Conservation (phyloP, 2,797 vertebrate species). For the Leptodon cayanensis region DNA sequence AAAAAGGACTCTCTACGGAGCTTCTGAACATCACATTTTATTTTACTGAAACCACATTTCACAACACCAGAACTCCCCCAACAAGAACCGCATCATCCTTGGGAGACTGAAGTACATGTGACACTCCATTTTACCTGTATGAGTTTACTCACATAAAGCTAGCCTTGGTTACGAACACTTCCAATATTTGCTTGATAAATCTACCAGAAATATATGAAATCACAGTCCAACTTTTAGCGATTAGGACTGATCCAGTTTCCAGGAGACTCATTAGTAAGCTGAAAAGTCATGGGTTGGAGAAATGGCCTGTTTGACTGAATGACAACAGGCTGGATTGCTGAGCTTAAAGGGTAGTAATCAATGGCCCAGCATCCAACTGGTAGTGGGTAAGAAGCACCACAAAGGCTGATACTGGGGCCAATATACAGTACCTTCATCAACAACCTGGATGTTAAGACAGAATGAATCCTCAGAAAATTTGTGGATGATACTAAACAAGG, state of each 20-base stretch:
- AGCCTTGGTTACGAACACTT: neutral
- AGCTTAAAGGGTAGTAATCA: neutral
- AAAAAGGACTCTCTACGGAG: rapidly evolving
- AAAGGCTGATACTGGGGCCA: neutral
- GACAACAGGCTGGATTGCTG: neutral
- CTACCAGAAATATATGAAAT: neutral
- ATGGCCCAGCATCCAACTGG: neutral
- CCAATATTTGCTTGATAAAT: neutral
- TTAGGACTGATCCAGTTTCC: neutral
- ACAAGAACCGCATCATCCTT: neutral
- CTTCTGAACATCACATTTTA: neutral
- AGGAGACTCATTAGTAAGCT: neutral
- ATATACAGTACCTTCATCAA: neutral
- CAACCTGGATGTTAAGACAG: neutral
- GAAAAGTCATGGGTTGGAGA: neutral
- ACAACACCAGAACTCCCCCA: neutral
- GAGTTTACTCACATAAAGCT: neutral
- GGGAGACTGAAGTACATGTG: neutral
- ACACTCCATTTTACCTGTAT: neutral
- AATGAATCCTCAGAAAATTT: neutral
- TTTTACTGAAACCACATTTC: neutral
- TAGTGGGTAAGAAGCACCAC: neutral
- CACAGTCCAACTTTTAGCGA: neutral
- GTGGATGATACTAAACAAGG: neutral
- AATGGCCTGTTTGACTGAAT: neutral